A percentile compares a stretch with the other conserved stretches of the same genome.
phyloP scores from a whole-genome alignment of 30 jellyfish, hydroid and myxozoan species.

The Aurelia aurita complex sp. Pacific region DNA sequence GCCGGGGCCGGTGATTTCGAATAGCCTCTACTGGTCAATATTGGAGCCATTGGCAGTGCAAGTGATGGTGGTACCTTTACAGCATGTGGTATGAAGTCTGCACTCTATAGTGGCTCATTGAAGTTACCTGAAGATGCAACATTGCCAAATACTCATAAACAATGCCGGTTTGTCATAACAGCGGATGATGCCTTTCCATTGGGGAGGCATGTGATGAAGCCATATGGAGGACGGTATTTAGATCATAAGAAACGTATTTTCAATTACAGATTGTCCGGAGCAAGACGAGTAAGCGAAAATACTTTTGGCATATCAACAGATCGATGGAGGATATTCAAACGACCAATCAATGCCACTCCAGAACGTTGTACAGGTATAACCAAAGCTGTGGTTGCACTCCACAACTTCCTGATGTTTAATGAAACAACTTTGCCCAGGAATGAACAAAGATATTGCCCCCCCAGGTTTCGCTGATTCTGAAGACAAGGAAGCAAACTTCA shows the following conservation, averaged over 20 bases:
- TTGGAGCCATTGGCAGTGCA: constrained; percentile 9
- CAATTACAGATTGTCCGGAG: constrained; percentile 23
- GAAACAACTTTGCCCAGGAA: constrained; percentile 39
- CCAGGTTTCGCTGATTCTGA: constrained; percentile 38
- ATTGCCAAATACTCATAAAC: constrained; percentile 48
- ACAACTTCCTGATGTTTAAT: constrained; percentile 22
- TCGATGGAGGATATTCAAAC: constrained; percentile 22
- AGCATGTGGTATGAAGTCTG: constrained; percentile 34
- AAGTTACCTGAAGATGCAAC: constrained; percentile 18
- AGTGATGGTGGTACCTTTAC: constrained; percentile 17
- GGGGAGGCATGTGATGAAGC: constrained; percentile 49
- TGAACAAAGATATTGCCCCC: constrained; percentile 57
- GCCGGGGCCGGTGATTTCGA: too few relatives aligned
- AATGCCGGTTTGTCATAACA: constrained; percentile 15
- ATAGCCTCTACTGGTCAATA: constrained; percentile 45
- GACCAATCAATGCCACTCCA: background rate
- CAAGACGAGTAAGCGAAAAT: constrained; percentile 26
- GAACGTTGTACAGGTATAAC: background rate
- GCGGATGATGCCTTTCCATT: constrained; percentile 49
- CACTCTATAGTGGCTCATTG: background rate
- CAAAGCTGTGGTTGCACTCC: constrained; percentile 21
- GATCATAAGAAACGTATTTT: constrained; percentile 5
- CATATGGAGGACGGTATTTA: constrained; percentile 40
- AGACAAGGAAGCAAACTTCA: background rate
- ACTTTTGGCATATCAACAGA: constrained; percentile 42